Evolutionary conservation across 2,113 vertebrate genomes (phyloP).

Genomic region (Condylura cristata): DNA sequence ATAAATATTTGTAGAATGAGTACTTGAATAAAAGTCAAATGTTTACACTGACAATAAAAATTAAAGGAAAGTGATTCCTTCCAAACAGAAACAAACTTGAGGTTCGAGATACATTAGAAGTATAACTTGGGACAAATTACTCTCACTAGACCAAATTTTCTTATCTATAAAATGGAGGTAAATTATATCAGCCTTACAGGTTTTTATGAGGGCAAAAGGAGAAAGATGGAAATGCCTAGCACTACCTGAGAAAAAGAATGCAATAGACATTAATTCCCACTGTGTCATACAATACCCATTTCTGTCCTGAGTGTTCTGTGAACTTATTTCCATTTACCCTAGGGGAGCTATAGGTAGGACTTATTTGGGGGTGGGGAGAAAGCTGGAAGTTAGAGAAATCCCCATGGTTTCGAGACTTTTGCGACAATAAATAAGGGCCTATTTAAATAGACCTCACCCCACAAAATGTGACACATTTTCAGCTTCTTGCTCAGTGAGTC

Average conservation of each 20-base stretch:
- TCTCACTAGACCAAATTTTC: background rate
- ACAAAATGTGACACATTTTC: slow-evolving; percentile 45
- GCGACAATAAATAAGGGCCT: background rate
- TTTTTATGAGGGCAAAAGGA: background rate
- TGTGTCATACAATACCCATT: accelerated
- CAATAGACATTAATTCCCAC: background rate
- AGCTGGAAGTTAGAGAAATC: background rate
- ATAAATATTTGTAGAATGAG: background rate
- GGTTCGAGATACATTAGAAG: background rate
- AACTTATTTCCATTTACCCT: background rate
- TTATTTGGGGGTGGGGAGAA: background rate
- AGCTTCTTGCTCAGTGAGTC: slow-evolving; percentile 43
- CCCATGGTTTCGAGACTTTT: background rate
- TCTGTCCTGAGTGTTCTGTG: background rate
- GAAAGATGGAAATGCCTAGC: background rate
- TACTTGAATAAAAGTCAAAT: background rate
- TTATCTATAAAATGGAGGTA: background rate
- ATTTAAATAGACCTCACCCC: background rate
- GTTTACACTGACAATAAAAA: background rate
- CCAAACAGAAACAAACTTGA: background rate
- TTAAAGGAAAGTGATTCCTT: background rate
- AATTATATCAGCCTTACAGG: background rate
- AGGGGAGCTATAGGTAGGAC: background rate
- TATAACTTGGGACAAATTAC: background rate
- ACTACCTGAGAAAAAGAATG: background rate